These are phyloP conservation scores for Acinonyx jubatus DNA, from an alignment of 2,113 vertebrate genomes.

Conservation along the genomic window DNA sequence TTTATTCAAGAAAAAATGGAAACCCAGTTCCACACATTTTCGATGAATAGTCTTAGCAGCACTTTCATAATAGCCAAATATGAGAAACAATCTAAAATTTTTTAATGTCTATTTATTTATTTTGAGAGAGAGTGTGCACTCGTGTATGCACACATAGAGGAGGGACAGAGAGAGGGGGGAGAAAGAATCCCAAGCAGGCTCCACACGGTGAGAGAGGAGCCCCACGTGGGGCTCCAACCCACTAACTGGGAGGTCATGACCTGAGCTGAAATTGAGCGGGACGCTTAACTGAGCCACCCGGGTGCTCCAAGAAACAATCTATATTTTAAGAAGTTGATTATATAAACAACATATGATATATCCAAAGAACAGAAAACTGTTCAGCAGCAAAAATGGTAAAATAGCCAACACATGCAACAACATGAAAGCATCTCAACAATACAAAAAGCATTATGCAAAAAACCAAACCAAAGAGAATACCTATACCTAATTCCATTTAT, in stretches of 20 bases:
- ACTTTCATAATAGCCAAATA: not conserved
- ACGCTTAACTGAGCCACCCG: no score
- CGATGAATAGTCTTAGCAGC: not conserved
- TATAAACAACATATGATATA: not conserved
- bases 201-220: no score
- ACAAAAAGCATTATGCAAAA: not conserved
- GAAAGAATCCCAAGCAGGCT: no score
- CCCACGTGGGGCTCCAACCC: no score
- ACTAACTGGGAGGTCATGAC: no score
- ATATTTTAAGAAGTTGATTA: not conserved
- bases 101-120: no score
- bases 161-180: no score
- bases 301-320: not conserved
- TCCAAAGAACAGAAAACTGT: not conserved
- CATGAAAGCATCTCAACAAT: not conserved
- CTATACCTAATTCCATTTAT: not conserved
- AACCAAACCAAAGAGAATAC: not conserved
- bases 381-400: not conserved
- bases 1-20: not conserved
- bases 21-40: not conserved
- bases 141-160: no score
- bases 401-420: not conserved
- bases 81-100: not conserved
- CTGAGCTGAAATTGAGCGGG: no score
- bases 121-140: no score